These are phyloP conservation scores for Griposia aprilina DNA, from an alignment of 2,888 invertebrate genomes.

Conservation along the genomic window DNA sequence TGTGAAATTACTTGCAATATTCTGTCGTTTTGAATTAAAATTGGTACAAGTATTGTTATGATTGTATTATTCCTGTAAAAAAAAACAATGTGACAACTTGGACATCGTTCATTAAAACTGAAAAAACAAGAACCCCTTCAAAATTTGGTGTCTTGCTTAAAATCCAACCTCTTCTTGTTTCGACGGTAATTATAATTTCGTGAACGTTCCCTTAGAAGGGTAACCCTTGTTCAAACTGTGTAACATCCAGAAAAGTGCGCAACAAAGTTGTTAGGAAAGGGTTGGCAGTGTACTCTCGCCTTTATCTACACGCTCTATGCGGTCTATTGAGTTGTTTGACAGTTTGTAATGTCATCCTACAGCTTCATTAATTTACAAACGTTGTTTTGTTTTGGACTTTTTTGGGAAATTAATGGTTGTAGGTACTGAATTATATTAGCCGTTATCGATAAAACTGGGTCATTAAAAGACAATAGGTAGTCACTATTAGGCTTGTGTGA, in stretches of 20 bases:
- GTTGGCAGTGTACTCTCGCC: slow-evolving; percentile 13
- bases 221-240: slow-evolving; percentile 70
- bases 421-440: not conserved
- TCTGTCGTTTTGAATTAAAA: not conserved
- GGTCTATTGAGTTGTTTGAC: slow-evolving; percentile 20
- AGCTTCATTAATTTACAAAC: slow-evolving; percentile 20
- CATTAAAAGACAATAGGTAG: not conserved
- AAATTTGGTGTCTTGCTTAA: slow-evolving; percentile 28
- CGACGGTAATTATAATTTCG: slow-evolving; percentile 68
- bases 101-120: slow-evolving; percentile 7
- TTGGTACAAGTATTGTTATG: too few relatives aligned
- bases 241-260: slow-evolving; percentile 63
- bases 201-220: slow-evolving; percentile 64
- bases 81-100: not conserved
- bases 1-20: too few relatives aligned
- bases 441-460: not conserved
- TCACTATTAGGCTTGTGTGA: not conserved
- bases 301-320: slow-evolving; percentile 9
- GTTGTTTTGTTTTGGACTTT: not conserved
- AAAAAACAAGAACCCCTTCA: slow-evolving; percentile 13
- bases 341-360: slow-evolving; percentile 9
- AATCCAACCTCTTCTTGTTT: slow-evolving; percentile 55
- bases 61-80: not conserved
- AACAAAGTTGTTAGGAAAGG: slow-evolving; percentile 59
- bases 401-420: not conserved